These are phyloP conservation scores for Callosobruchus maculatus DNA, from an alignment of 2,888 invertebrate genomes.

Conservation along the genomic window DNA sequence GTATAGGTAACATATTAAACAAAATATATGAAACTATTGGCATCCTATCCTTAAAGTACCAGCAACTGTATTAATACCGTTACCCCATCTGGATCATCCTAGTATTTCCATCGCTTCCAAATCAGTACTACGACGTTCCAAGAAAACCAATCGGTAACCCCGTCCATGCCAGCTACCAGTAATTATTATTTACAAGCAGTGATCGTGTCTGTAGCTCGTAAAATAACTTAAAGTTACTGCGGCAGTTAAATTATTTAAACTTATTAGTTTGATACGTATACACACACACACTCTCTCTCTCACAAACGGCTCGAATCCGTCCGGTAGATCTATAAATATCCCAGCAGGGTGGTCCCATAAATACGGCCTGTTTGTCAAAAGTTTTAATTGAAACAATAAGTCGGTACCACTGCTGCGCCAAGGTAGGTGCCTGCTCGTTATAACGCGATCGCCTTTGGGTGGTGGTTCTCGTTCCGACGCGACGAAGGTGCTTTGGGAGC, in stretches of 20 bases:
- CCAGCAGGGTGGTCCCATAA: slow-evolving; percentile 9
- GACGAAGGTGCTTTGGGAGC: background rate
- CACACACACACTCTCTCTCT: slow-evolving; percentile 5
- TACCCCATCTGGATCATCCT: too few relatives aligned
- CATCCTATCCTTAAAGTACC: too few relatives aligned
- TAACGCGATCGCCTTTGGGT: background rate
- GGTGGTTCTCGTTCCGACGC: background rate
- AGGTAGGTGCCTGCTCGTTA: background rate
- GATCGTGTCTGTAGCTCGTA: slow-evolving; percentile 25
- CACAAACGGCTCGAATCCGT: slow-evolving; percentile 3
- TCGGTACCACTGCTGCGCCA: background rate
- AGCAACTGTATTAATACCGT: too few relatives aligned
- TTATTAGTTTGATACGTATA: slow-evolving; percentile 22
- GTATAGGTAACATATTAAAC: too few relatives aligned
- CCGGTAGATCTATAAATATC: slow-evolving; percentile 7
- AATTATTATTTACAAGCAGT: slow-evolving; percentile 23
- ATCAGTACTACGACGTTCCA: background rate
- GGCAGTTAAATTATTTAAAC: slow-evolving; percentile 19
- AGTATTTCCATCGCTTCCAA: too few relatives aligned
- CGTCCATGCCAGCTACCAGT: slow-evolving; percentile 9
- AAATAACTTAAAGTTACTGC: slow-evolving; percentile 17
- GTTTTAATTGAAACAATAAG: background rate
- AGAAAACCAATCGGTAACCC: slow-evolving; percentile 8
- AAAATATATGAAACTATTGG: too few relatives aligned
- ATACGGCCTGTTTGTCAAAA: background rate